Base-by-base conservation (phyloP, 2,797 vertebrate genomes). In the Rhinoraja longicauda region DNA sequence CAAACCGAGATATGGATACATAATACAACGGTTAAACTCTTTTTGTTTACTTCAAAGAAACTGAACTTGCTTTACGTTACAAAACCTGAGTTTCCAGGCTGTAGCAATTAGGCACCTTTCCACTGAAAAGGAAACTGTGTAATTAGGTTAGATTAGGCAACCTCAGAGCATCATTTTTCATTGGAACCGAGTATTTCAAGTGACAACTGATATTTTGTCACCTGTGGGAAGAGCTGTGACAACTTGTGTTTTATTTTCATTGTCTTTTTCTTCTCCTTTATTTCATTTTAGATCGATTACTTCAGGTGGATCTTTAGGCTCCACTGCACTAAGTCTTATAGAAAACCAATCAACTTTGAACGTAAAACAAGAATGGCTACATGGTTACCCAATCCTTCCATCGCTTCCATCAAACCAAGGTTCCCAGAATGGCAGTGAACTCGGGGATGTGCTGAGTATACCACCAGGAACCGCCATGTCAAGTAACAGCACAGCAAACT, bases 331-430 rank as follows among this genome's bases (percentile, higher is more conserved):
- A 94, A 98, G 97, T 94, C 96, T 98, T 92, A 97, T 98, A 7
- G 98, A 98, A 95, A 97, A 97, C 62, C 97, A 98, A 93, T 98
- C 97, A 0, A 88, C 97, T 94, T 95, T 97, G 94, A 98, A 96
- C 32, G 94, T 97, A 94, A 98, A 97, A 94, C 97, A 98, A 79
- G 98, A 99, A 93, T 98, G 97, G 98, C 95, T 95, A 8, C 97
- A 97, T 81, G 97, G 97, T 88, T 98, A 97, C 95, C 96, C 96
- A 17, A 95, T 97, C 78, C 95, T 98, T 86, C 97, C 97, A 93
- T 97, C 97, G 0, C 94, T 97, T 93, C 95, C 97, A 81, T 94
- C 94, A 91, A 96, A 94, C 76, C 96, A 95, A 88, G 93, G 94
- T 93, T 96, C 96, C 93, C 95, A 95, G 93, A 97, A 97, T 45